Evolutionary conservation across 2,797 vertebrate genomes (phyloP).

Genomic region (Pristis pectinata): DNA sequence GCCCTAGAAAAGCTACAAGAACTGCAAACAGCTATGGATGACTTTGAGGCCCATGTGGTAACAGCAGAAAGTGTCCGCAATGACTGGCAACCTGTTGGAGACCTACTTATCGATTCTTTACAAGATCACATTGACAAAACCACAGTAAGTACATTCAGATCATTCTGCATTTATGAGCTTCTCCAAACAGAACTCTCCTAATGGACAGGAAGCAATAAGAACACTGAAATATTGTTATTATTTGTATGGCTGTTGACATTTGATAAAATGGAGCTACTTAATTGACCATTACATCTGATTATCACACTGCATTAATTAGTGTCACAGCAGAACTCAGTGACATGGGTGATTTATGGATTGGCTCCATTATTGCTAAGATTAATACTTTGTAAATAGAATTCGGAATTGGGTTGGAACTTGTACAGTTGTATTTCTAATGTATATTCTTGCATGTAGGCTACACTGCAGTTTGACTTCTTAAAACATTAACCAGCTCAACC

Average conservation of each 20-base stretch:
- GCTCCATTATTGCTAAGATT: background rate
- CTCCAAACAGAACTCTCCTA: background rate
- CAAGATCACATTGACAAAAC: constrained; percentile 89
- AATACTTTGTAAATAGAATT: background rate
- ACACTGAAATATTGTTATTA: background rate
- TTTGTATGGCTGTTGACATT: background rate
- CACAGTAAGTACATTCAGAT: constrained; percentile 57
- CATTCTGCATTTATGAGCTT: background rate
- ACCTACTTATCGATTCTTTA: constrained; percentile 87
- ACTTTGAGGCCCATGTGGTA: constrained; percentile 77
- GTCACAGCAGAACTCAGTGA: background rate
- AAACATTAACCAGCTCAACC: background rate
- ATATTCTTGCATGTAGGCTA: background rate
- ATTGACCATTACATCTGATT: background rate
- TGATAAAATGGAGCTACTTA: background rate
- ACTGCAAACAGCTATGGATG: constrained; percentile 87
- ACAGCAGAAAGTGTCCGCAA: constrained; percentile 71
- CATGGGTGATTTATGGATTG: background rate
- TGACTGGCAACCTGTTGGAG: constrained; percentile 83
- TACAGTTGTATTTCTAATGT: background rate
- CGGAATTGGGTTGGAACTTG: background rate
- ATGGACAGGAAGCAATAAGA: background rate
- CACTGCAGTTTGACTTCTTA: background rate
- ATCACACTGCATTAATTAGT: background rate
- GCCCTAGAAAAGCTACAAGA: constrained; percentile 83